Base-by-base conservation (phyloP, 1,140 invertebrate species). In the Drosophila virilis region DNA sequence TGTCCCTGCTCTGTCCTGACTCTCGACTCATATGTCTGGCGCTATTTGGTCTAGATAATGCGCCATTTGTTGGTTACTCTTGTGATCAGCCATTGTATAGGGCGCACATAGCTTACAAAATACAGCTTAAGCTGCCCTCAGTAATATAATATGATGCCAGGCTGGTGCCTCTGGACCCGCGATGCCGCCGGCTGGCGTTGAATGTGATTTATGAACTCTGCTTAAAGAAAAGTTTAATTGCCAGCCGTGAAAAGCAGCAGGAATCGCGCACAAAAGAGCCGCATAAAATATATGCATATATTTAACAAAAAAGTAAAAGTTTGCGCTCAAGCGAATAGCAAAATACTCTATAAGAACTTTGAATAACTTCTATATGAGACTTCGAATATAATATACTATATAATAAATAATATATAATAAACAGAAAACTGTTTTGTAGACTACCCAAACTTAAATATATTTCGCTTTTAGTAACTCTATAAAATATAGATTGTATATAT, bases 121-220 rank as follows among this genome's bases (percentile, higher is more conserved):
- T 69, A 50, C 57, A 57, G 62, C 55, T 51, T 54, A 73, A 73
- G 70, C 48, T 37, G 65, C 46, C 35, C n/a, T 10, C 64, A 48
- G 55, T 52, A 32, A 64, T 13, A 52, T 52, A 40, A 51, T 52
- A 37, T 9, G 3, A 28, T 28, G 22, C 22, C 22, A 28, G 22
- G 4, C 22, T 28, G 22, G 22, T 12, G 37, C 43, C 55, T n/a
- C 45, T 8, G 33, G 60, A 8, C 42, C 15, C 46, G 12, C 46
- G 50, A 35, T 28, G 22, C 60, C 38, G 42, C 58, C 43, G 83
- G 78, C 82, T 83, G 79, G 69, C 74, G 62, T 71, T 90, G 84
- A 89, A 84, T 90, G 84, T 89, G 84, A 89, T 89, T 89, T 89
- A 89, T 89, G 84, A 89, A 89, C 84, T 89, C 71, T 67, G 71